Evolutionary conservation across 1,140 invertebrate species (phyloP).

Genomic region (Melitaea cinxia): DNA sequence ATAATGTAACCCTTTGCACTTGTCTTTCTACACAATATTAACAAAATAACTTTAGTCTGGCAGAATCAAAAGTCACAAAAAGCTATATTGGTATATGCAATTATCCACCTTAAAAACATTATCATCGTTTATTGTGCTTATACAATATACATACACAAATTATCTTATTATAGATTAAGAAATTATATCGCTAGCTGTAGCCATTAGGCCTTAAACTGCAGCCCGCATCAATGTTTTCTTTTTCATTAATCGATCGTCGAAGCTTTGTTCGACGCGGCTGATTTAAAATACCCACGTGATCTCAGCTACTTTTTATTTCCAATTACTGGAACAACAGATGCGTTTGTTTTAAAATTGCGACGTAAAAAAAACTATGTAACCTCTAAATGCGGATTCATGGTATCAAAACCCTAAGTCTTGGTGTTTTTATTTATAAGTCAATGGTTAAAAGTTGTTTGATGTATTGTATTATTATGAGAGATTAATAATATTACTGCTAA

Average conservation of each 20-base stretch:
- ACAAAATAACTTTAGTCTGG: too few relatives aligned
- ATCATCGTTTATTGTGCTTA: too few relatives aligned
- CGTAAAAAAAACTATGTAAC: neutral
- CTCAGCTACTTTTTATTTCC: slow-evolving; percentile 24
- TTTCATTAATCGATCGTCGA: slow-evolving; percentile 29
- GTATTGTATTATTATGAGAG: too few relatives aligned
- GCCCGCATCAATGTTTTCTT: slow-evolving; percentile 29
- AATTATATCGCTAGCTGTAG: slow-evolving; percentile 2
- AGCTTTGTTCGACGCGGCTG: slow-evolving; percentile 25
- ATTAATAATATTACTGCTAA: too few relatives aligned
- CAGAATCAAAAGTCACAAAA: too few relatives aligned
- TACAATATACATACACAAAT: too few relatives aligned
- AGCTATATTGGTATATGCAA: too few relatives aligned
- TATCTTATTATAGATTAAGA: neutral
- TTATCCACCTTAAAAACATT: too few relatives aligned
- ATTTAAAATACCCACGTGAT: slow-evolving; percentile 32
- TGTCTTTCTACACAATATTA: too few relatives aligned
- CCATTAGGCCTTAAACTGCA: neutral
- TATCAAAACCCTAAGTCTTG: neutral
- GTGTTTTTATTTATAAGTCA: too few relatives aligned
- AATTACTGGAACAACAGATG: slow-evolving; percentile 21
- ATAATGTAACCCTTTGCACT: too few relatives aligned
- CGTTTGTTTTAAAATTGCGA: neutral
- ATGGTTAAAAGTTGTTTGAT: too few relatives aligned
- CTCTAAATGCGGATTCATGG: neutral